These are phyloP conservation scores for Hyperoodon ampullatus DNA, from an alignment of 2,113 vertebrate genomes.

Conservation along the genomic window DNA sequence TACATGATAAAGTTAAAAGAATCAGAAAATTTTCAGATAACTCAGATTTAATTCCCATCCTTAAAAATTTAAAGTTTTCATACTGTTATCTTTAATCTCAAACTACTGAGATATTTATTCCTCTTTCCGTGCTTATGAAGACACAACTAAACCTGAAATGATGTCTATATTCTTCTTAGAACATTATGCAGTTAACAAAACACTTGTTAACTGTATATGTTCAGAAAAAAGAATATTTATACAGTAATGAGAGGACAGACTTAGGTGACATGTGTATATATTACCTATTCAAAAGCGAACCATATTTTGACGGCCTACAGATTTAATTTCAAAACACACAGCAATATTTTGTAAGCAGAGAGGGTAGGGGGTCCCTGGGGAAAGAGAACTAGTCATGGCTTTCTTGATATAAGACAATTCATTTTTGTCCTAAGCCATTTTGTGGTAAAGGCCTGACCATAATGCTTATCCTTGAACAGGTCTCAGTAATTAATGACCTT, in stretches of 20 bases:
- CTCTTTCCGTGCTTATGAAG: background rate
- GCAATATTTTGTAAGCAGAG: background rate
- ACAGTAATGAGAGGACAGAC: background rate
- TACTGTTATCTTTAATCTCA: background rate
- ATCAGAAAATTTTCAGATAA: background rate
- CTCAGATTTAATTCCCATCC: background rate
- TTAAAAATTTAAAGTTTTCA: background rate
- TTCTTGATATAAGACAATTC: background rate
- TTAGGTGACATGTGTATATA: background rate
- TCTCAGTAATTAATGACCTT: background rate
- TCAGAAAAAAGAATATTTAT: background rate
- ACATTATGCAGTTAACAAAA: background rate
- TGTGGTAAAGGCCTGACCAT: background rate
- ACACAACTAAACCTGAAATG: background rate
- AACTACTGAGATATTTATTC: background rate
- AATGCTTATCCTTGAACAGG: background rate
- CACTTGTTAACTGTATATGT: background rate
- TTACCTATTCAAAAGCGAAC: background rate
- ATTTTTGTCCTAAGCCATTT: background rate
- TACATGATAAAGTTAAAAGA: background rate
- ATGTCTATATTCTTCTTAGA: background rate
- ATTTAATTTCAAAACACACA: background rate
- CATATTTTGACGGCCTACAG: background rate
- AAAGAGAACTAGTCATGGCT: background rate
- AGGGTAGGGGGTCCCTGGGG: background rate